phyloP scores from a whole-genome alignment of 2,888 invertebrate genomes.

The Asteroscopus sphinx region DNA sequence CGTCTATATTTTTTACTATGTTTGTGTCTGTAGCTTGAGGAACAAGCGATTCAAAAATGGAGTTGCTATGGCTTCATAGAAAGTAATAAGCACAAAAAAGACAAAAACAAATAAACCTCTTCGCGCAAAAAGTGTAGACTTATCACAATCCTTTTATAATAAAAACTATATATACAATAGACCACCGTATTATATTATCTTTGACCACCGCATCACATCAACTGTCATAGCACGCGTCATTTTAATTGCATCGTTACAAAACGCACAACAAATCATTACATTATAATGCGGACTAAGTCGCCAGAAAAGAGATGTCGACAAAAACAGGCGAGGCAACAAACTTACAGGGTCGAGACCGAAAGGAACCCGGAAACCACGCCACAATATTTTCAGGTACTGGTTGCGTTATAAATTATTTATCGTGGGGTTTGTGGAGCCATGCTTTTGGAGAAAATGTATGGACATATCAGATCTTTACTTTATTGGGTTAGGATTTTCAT shows the following conservation, averaged over 20 bases:
- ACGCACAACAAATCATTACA: slow-evolving; percentile 54
- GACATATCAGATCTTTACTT: no score
- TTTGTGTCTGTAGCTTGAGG: no score
- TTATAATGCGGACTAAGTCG: slow-evolving; percentile 67
- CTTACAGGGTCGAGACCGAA: slow-evolving; percentile 67
- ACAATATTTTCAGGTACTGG: slow-evolving; percentile 81
- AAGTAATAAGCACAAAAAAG: no score
- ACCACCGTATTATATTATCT: no score
- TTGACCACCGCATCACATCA: neutral
- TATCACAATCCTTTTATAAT: neutral
- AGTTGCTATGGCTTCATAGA: no score
- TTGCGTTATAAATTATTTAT: slow-evolving; percentile 58
- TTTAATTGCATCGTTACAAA: slow-evolving; percentile 42
- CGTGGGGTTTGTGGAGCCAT: slow-evolving; percentile 40
- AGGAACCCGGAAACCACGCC: slow-evolving; percentile 77
- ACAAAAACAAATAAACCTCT: slow-evolving; percentile 11
- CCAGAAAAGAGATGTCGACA: slow-evolving; percentile 62
- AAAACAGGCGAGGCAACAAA: slow-evolving; percentile 60
- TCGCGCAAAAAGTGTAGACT: slow-evolving; percentile 14
- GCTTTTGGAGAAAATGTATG: slow-evolving; percentile 18
- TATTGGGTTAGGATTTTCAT: no score
- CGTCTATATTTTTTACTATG: no score
- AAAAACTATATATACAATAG: slow-evolving; percentile 3
- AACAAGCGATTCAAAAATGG: no score
- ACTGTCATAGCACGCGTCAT: slow-evolving; percentile 45